Conservation (phyloP, 2,888 invertebrate genomes). For the Dinocampus coccinellae region DNA sequence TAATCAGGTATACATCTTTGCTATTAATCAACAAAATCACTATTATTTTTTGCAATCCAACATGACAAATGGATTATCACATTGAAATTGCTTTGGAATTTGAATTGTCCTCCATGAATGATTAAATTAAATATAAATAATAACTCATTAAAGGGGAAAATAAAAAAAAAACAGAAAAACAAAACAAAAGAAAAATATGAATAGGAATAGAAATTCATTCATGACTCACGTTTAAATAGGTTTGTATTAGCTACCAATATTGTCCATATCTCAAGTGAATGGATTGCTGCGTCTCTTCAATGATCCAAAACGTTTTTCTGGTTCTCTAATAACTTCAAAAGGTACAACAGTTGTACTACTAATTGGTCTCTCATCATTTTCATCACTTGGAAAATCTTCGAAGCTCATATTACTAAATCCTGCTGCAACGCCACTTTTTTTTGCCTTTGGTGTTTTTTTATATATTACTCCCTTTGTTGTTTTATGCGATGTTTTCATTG, state of each 20-base stretch:
- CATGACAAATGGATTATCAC: neutral
- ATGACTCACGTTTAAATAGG: constrained; percentile 35
- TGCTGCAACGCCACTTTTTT: constrained; percentile 59
- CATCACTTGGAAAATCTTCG: constrained; percentile 80
- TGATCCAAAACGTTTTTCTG: constrained; percentile 68
- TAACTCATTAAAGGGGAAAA: neutral
- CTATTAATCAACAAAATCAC: constrained; percentile 9
- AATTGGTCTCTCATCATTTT: constrained; percentile 67
- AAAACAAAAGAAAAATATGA: no score
- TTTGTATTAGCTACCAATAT: constrained; percentile 34
- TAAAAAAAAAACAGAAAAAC: neutral
- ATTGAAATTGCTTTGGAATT: neutral
- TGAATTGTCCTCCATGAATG: neutral
- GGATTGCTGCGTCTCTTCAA: constrained; percentile 70
- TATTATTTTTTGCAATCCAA: neutral
- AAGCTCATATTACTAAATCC: constrained; percentile 83
- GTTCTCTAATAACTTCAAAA: constrained; percentile 75
- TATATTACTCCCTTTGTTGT: constrained; percentile 50
- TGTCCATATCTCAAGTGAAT: constrained; percentile 64
- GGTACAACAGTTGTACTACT: constrained; percentile 71
- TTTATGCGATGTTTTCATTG: constrained; percentile 58
- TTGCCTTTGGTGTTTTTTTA: constrained; percentile 54
- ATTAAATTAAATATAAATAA: constrained; percentile 10
- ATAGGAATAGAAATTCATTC: neutral
- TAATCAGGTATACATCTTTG: constrained; percentile 14